These are phyloP conservation scores for Mastigias papua DNA, from an alignment of 30 jellyfish, hydroid and myxozoan species.

Conservation along the genomic window DNA sequence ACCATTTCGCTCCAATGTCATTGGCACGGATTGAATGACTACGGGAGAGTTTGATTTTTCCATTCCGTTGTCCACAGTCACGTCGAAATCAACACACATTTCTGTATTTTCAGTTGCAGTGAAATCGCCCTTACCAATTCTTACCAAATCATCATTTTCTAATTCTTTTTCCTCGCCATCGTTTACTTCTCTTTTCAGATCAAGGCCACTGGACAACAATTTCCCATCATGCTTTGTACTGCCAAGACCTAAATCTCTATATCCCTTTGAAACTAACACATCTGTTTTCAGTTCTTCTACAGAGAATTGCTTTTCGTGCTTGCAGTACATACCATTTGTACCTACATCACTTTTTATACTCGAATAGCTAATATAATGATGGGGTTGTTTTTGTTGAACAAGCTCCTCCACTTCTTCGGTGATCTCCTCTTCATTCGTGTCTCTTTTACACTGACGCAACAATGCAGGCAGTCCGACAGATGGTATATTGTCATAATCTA, in stretches of 20 bases:
- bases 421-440: no score
- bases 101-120: background rate
- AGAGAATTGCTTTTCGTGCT: background rate
- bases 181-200: background rate
- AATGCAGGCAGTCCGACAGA: conserved; percentile 24
- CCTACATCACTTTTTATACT: conserved; percentile 37
- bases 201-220: background rate
- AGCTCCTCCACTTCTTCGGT: background rate
- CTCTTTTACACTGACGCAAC: background rate
- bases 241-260: background rate
- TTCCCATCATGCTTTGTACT: background rate
- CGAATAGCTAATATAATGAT: conserved; percentile 32
- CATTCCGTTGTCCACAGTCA: background rate
- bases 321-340: conserved; percentile 19
- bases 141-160: background rate
- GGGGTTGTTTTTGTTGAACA: background rate
- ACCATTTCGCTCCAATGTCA: conserved; percentile 8
- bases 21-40: conserved; percentile 36
- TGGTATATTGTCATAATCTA: conserved; percentile 17
- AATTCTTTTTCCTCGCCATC: background rate
- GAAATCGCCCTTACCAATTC: background rate
- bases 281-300: background rate
- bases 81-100: background rate
- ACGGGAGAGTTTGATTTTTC: conserved; percentile 22
- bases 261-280: background rate